Evolutionary conservation across 2,888 invertebrate genomes (phyloP).

Genomic region (Euphydryas editha): DNA sequence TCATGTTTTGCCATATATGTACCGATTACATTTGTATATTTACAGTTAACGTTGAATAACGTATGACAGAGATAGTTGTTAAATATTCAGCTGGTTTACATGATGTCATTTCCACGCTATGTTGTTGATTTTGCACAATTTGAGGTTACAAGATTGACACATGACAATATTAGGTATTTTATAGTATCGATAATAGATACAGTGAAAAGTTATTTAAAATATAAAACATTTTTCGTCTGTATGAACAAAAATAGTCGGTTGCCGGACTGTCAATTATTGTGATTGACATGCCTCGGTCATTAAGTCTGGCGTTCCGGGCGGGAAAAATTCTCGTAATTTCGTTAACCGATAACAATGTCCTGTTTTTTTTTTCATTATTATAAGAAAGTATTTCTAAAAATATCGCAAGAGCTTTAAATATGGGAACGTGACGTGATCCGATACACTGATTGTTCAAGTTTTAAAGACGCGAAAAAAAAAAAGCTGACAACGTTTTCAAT

Average conservation of each 20-base stretch:
- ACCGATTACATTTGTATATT: constrained; percentile 23
- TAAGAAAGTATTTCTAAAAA: neutral
- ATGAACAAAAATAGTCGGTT: constrained; percentile 56
- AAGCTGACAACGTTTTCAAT: too few species aligned
- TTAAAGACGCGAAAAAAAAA: too few species aligned
- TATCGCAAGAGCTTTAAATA: neutral
- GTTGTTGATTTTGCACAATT: constrained; percentile 74
- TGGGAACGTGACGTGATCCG: too few species aligned
- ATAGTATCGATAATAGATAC: constrained; percentile 7
- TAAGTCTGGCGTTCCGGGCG: constrained; percentile 54
- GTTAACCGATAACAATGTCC: constrained; percentile 28
- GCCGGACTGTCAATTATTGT: constrained; percentile 78
- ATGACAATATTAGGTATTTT: constrained; percentile 49
- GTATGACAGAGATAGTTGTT: constrained; percentile 11
- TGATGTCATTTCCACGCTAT: constrained; percentile 68
- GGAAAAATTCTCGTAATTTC: constrained; percentile 42
- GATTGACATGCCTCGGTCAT: constrained; percentile 79
- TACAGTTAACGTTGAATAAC: constrained; percentile 13
- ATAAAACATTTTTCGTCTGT: constrained; percentile 38
- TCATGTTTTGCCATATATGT: constrained; percentile 58
- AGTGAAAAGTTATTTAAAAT: constrained; percentile 42
- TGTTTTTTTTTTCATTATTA: neutral
- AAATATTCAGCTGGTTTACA: constrained; percentile 46
- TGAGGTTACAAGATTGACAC: constrained; percentile 80
- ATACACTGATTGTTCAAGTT: too few species aligned